Base-by-base conservation (phyloP, 1,140 invertebrate species). In the Arctopsyche grandis region DNA sequence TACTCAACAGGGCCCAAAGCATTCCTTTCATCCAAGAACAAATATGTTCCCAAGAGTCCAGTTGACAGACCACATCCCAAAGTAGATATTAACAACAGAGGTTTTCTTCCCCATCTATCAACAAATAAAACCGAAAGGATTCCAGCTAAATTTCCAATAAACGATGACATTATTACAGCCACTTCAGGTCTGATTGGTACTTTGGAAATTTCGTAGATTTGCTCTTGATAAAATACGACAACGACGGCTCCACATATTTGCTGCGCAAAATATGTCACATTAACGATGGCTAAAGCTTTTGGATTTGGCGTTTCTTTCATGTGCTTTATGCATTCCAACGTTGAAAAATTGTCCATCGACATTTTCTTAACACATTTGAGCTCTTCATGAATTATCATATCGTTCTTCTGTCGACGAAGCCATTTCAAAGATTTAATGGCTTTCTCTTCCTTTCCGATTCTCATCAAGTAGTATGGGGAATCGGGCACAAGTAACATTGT, bases 51-150 rank as follows among this genome's bases (percentile, higher is more conserved):
- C 19, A 79, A 38, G 0, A 58, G 26, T 52, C 71, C 76, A 14
- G 81, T 82, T 5, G 81, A 78, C 26, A 74, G 9, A 10, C 79
- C 79, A 60, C 81, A 82, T 0, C 81, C 81, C 10, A 82, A 38
- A 58, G 77, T 22, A 0, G 81, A 82, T n/a, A 79, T 16, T 38
- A 82, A 16, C 0, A 82, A 24, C 1, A 82, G 43, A 16, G 81
- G 81, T 70, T 76, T 79, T 75, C 81, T 82, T 22, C 81, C 81
- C 81, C 81, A 82, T 9, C 81, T 73, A 75, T 82, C 81, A 0
- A 82, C 79, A 46, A 82, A 80, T 22, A 82, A 69, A 10, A 82
- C 46, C 0, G 79, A 78, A 4, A 80, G 14, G 38, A 80, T 58
- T 19, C 81, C 81, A 12, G 77, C 73, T 5, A 29, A 5, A 75